phyloP scores from a whole-genome alignment of 2,797 vertebrate species.

The Sarcoramphus papa region DNA sequence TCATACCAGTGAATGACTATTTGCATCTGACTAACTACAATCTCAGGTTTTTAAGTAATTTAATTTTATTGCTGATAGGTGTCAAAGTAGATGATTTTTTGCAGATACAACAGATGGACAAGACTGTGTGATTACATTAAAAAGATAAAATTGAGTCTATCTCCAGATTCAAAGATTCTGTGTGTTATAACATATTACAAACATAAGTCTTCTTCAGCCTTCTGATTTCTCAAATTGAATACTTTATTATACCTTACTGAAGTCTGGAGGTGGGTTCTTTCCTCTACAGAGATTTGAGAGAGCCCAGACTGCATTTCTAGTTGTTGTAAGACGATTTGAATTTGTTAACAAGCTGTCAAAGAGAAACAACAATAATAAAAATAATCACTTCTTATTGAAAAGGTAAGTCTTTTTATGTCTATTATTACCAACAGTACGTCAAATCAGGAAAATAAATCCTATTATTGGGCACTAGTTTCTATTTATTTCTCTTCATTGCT shows the following conservation, averaged over 20 bases:
- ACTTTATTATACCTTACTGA: slow-evolving; percentile 80
- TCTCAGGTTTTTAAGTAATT: background rate
- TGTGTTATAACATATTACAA: background rate
- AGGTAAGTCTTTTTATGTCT: background rate
- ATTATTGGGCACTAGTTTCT: background rate
- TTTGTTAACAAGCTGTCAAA: slow-evolving; percentile 86
- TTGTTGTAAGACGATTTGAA: slow-evolving; percentile 93
- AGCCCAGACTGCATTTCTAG: slow-evolving; percentile 94
- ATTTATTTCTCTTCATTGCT: background rate
- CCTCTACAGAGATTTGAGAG: slow-evolving; percentile 91
- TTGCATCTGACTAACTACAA: background rate
- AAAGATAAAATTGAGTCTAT: background rate
- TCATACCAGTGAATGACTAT: background rate
- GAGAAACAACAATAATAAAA: background rate
- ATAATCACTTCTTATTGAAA: background rate
- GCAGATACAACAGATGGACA: background rate
- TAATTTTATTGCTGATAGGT: background rate
- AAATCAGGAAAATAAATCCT: background rate
- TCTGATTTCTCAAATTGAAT: background rate
- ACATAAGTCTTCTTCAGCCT: background rate
- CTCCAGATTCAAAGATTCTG: background rate
- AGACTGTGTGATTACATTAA: background rate
- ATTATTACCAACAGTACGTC: background rate
- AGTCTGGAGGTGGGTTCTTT: slow-evolving; percentile 91
- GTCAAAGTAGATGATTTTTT: background rate